Percentiles rank a stretch among this genome's conserved stretches.
phyloP scores from a whole-genome alignment of 2,797 vertebrate genomes.

The Dallia pectoralis region DNA sequence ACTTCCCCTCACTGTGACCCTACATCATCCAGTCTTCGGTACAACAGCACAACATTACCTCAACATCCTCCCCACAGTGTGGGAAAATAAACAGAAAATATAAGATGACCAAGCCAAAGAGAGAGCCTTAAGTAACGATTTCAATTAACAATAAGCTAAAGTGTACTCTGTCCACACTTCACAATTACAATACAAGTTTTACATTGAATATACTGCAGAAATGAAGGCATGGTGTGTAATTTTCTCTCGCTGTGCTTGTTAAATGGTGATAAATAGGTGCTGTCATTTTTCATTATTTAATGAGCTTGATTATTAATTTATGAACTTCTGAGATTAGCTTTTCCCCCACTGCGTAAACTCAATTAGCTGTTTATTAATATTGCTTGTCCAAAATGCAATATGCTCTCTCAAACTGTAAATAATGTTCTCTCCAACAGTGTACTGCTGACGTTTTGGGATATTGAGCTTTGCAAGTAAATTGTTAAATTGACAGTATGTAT shows the following conservation, averaged over 20 bases:
- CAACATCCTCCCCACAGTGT: neutral
- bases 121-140: neutral
- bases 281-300: slow-evolving; percentile 17
- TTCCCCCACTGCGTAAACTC: slow-evolving; percentile 15
- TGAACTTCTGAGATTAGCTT: slow-evolving; percentile 25
- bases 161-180: neutral
- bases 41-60: neutral
- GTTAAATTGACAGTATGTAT: neutral
- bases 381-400: slow-evolving; percentile 21
- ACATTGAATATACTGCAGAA: neutral
- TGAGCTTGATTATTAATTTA: slow-evolving; percentile 23
- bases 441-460: neutral
- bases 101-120: neutral
- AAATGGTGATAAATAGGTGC: slow-evolving; percentile 13
- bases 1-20: neutral
- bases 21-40: neutral
- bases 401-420: slow-evolving; percentile 15
- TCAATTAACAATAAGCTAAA: neutral
- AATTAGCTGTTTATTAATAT: slow-evolving; percentile 22
- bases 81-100: neutral
- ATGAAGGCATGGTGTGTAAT: neutral
- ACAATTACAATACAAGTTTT: neutral
- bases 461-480: neutral
- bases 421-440: slow-evolving; percentile 2
- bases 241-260: slow-evolving; percentile 4